These are phyloP conservation scores for Aphelinus certus DNA, from an alignment of 1,140 invertebrate genomes.

Conservation along the genomic window DNA sequence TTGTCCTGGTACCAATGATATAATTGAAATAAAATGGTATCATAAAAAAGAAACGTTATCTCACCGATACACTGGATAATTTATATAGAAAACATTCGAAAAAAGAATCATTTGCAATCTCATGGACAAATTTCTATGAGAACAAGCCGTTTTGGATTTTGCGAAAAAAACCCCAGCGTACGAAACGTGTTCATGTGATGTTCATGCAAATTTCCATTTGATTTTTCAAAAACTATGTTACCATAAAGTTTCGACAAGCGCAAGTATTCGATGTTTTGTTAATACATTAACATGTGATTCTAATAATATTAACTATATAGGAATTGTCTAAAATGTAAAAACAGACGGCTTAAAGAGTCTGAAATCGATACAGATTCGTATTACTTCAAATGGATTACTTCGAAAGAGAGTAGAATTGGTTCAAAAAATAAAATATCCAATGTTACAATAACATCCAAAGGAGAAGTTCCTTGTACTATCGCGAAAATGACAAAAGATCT, in stretches of 20 bases:
- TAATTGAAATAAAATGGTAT: not conserved
- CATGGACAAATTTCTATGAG: too few relatives aligned
- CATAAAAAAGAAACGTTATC: slow-evolving; percentile 38
- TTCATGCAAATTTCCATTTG: slow-evolving; percentile 8
- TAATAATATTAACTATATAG: slow-evolving; percentile 35
- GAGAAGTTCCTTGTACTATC: slow-evolving; percentile 25
- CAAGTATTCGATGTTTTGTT: slow-evolving; percentile 34
- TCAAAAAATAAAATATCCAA: slow-evolving; percentile 28
- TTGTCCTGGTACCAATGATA: slow-evolving; percentile 40
- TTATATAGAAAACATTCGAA: slow-evolving; percentile 31
- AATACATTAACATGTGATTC: slow-evolving; percentile 26
- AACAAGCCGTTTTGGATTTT: too few relatives aligned
- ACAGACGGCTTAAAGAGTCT: slow-evolving; percentile 9
- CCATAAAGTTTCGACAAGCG: slow-evolving; percentile 25
- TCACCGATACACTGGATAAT: slow-evolving; percentile 37
- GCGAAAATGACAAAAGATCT: slow-evolving; percentile 27
- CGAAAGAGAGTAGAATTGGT: slow-evolving; percentile 17
- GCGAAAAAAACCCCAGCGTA: too few relatives aligned
- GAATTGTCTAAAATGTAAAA: slow-evolving; percentile 30
- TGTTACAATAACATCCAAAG: slow-evolving; percentile 29
- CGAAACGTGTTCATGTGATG: slow-evolving; percentile 8
- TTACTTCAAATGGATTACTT: slow-evolving; percentile 25
- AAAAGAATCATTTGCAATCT: not conserved
- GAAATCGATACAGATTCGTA: slow-evolving; percentile 11
- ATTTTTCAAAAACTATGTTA: slow-evolving; percentile 14